Evolutionary conservation across 2,888 invertebrate genomes (phyloP).

Genomic region (Barypeithes pellucidus): DNA sequence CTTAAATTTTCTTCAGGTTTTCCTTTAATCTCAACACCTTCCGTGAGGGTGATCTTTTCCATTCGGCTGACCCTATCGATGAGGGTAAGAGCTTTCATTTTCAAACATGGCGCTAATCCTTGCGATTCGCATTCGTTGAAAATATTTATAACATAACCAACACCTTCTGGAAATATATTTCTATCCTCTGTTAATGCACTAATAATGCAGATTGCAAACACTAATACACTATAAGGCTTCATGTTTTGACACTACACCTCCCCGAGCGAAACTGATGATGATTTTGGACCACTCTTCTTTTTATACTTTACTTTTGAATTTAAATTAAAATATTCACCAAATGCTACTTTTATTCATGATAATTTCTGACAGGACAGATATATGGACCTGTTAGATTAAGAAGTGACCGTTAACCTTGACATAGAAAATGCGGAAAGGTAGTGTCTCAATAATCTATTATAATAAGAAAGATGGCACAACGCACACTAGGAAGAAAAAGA

Average conservation of each 20-base stretch:
- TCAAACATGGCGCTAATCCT: constrained; percentile 83
- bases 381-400: constrained; percentile 39
- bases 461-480: constrained; percentile 48
- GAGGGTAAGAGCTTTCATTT: constrained; percentile 86
- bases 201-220: constrained; percentile 48
- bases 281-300: constrained; percentile 49
- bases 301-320: constrained; percentile 53
- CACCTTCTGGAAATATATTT: constrained; percentile 69
- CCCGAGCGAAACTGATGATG: constrained; percentile 50
- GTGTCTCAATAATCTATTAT: constrained; percentile 34
- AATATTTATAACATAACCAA: constrained; percentile 79
- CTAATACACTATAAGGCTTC: constrained; percentile 47
- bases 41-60: constrained; percentile 76
- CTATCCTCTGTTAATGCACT: constrained; percentile 49
- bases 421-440: constrained; percentile 55
- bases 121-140: constrained; percentile 85
- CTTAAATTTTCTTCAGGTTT: constrained; percentile 70
- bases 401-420: constrained; percentile 52
- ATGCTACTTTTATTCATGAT: constrained; percentile 34
- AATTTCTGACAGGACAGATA: constrained; percentile 35
- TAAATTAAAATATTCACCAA: constrained; percentile 48
- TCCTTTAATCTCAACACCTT: constrained; percentile 80
- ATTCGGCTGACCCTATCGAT: constrained; percentile 84
- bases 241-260: constrained; percentile 51
- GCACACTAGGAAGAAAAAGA: constrained; percentile 17